phyloP scores from a whole-genome alignment of 2,113 vertebrate genomes.

The Mustelus asterias region DNA sequence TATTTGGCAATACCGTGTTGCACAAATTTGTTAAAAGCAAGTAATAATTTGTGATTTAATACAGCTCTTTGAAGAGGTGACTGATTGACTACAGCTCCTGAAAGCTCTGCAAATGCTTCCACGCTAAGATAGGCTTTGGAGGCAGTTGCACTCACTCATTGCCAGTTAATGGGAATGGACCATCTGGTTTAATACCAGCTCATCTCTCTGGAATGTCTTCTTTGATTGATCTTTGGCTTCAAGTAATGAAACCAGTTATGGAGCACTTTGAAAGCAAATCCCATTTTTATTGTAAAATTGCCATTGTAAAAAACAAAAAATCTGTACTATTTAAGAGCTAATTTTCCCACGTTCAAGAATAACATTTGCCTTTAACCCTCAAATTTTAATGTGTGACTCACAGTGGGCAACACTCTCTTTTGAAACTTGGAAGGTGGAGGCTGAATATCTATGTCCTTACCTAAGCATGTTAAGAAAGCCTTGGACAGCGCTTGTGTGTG shows the following conservation, averaged over 20 bases:
- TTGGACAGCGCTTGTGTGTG: neutral
- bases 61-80: neutral
- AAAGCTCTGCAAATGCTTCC: neutral
- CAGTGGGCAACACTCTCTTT: neutral
- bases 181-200: neutral
- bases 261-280: neutral
- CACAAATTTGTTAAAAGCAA: neutral
- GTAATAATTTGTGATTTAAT: neutral
- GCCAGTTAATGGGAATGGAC: neutral
- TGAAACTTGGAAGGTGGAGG: neutral
- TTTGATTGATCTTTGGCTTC: neutral
- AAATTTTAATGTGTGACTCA: neutral
- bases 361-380: neutral
- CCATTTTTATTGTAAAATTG: neutral
- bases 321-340: neutral
- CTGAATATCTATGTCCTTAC: neutral
- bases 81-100: neutral
- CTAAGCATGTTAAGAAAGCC: neutral
- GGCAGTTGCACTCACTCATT: neutral
- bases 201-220: neutral
- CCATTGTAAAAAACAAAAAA: neutral
- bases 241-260: neutral
- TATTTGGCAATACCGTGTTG: no score
- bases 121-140: neutral
- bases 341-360: neutral